These are phyloP conservation scores for Galeruca laticollis DNA, from an alignment of 2,888 invertebrate genomes.

Conservation along the genomic window DNA sequence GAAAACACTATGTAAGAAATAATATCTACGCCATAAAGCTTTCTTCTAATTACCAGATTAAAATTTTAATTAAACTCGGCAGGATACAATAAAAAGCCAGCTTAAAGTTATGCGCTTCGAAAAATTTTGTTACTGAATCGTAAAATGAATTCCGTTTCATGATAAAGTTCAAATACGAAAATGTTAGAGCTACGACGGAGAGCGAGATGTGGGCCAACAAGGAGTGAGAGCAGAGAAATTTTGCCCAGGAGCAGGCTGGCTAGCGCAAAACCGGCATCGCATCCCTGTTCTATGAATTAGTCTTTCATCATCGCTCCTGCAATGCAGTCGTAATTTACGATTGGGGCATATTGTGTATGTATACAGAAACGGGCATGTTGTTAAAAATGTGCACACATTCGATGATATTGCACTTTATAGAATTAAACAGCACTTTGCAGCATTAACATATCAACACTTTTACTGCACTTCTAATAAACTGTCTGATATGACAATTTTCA, in stretches of 20 bases:
- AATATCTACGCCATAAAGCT: background rate
- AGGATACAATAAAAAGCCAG: background rate
- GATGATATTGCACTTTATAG: conserved; percentile 55
- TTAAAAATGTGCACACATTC: conserved; percentile 40
- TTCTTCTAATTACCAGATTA: background rate
- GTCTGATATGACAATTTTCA: conserved; percentile 10
- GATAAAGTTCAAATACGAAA: conserved; percentile 35
- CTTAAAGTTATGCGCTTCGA: background rate
- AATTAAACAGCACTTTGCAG: conserved; percentile 46
- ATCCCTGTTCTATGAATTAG: conserved; percentile 61
- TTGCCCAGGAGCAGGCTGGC: conserved; percentile 64
- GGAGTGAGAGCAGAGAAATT: conserved; percentile 41
- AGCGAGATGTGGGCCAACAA: conserved; percentile 36
- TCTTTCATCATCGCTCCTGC: conserved; percentile 61
- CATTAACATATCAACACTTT: conserved; percentile 28
- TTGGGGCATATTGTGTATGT: conserved; percentile 57
- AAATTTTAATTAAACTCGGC: background rate
- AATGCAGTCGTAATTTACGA: conserved; percentile 59
- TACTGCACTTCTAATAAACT: conserved; percentile 41
- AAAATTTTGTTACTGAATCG: background rate
- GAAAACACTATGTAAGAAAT: no score
- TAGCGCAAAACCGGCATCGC: conserved; percentile 61
- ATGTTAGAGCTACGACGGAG: conserved; percentile 40
- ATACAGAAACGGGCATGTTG: conserved; percentile 45
- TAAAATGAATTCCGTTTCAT: conserved; percentile 6